These are phyloP conservation scores for Argyra leucocephala DNA, from an alignment of 2,888 invertebrate genomes.

Conservation along the genomic window DNA sequence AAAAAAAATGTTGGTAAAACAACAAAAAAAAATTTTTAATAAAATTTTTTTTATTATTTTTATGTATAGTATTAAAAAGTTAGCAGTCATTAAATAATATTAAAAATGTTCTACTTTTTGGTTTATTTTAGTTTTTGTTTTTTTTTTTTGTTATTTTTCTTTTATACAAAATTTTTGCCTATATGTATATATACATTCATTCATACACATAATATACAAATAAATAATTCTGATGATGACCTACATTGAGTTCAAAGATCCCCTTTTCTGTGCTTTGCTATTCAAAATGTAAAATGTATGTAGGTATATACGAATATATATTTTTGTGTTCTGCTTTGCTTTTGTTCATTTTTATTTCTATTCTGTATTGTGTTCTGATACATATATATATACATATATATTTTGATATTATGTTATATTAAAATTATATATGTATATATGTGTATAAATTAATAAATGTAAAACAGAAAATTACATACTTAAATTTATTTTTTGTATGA, in stretches of 20 bases:
- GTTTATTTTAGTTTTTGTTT: neutral
- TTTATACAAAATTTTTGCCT: neutral
- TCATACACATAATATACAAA: too few species aligned
- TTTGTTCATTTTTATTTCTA: neutral
- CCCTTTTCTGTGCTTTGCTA: neutral
- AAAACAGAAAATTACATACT: too few species aligned
- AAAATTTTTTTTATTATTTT: too few species aligned
- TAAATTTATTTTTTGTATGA: too few species aligned
- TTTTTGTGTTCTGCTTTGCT: neutral
- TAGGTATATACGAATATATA: neutral
- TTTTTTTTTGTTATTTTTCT: neutral
- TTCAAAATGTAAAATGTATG: neutral
- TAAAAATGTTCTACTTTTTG: conserved; percentile 2
- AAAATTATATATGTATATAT: too few species aligned
- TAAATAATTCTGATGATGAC: conserved; percentile 8
- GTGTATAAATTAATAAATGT: too few species aligned
- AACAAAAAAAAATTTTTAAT: too few species aligned
- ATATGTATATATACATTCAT: neutral
- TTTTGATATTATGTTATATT: too few species aligned
- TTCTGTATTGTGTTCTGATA: neutral
- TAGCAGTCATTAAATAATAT: too few species aligned
- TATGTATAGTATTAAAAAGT: too few species aligned
- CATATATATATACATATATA: neutral
- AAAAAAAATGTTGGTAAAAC: too few species aligned
- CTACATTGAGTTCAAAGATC: conserved; percentile 3